A percentile compares a stretch with the other conserved stretches of the same genome.
phyloP scores from a whole-genome alignment of 1,140 invertebrate species.

The Pogonus chalceus region DNA sequence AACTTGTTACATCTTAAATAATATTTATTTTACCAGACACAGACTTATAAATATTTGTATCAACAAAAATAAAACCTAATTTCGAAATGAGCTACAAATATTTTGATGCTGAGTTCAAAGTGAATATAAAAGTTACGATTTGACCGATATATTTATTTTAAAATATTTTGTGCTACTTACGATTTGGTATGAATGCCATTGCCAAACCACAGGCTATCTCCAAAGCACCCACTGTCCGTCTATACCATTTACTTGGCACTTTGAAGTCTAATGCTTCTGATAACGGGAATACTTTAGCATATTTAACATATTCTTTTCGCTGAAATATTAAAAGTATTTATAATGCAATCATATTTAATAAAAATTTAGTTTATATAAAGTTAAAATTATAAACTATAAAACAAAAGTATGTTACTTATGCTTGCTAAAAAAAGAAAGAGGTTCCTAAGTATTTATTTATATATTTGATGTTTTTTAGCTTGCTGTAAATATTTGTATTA shows the following conservation, averaged over 20 bases:
- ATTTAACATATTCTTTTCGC: constrained; percentile 94
- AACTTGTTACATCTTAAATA: no score
- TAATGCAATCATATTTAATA: constrained; percentile 8
- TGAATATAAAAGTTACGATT: no score
- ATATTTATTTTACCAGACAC: no score
- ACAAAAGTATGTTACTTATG: background rate
- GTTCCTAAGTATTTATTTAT: background rate
- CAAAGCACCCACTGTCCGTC: constrained; percentile 73
- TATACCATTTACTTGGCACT: constrained; percentile 86
- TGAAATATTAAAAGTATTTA: constrained; percentile 46
- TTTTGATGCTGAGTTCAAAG: no score
- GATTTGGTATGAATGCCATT: constrained; percentile 78
- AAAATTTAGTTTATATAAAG: background rate
- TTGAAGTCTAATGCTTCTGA: constrained; percentile 72
- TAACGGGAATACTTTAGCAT: constrained; percentile 92
- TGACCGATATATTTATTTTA: no score
- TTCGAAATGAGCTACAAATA: no score
- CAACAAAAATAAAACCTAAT: no score
- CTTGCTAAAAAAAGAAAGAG: background rate
- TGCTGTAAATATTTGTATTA: no score
- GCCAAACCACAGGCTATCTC: constrained; percentile 85
- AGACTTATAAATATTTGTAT: no score
- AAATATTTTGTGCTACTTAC: no score
- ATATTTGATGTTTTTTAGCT: background rate
- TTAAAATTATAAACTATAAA: background rate